These are phyloP conservation scores for Crioceris asparagi DNA, from an alignment of 2,888 invertebrate species.

Conservation along the genomic window DNA sequence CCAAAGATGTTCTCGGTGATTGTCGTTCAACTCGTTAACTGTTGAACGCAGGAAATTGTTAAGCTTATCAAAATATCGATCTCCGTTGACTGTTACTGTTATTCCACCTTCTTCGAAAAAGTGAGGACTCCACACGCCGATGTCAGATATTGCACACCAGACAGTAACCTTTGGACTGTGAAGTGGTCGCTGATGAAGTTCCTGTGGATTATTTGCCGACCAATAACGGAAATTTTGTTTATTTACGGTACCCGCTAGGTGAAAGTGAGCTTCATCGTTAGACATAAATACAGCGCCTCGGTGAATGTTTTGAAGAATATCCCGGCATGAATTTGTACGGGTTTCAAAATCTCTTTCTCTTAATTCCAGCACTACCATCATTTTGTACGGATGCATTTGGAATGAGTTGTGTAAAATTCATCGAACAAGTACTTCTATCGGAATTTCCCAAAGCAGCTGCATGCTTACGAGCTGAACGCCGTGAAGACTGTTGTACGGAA, in stretches of 20 bases:
- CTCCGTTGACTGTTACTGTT: conserved; percentile 1
- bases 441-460: no score
- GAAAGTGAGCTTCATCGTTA: no score
- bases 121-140: conserved; percentile 1
- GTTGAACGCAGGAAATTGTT: no score
- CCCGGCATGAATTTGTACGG: not conserved
- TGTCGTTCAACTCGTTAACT: no score
- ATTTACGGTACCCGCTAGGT: not conserved
- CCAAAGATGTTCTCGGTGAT: no score
- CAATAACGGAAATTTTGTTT: no score
- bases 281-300: no score
- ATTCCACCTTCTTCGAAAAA: conserved; percentile 2
- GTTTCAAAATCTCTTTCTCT: not conserved
- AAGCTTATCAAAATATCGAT: conserved; percentile 1
- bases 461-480: no score
- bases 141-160: not conserved
- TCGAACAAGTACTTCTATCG: no score
- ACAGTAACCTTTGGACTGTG: conserved; percentile 3
- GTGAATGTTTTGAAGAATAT: no score
- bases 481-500: no score
- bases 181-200: conserved; percentile 1
- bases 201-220: conserved; percentile 1
- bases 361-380: conserved; percentile 2
- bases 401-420: not conserved
- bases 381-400: conserved; percentile 1